Evolutionary conservation across 2,797 vertebrate species (phyloP), one percentile per base, ranked within the genome.

Genomic region (Ciconia nigra): DNA sequence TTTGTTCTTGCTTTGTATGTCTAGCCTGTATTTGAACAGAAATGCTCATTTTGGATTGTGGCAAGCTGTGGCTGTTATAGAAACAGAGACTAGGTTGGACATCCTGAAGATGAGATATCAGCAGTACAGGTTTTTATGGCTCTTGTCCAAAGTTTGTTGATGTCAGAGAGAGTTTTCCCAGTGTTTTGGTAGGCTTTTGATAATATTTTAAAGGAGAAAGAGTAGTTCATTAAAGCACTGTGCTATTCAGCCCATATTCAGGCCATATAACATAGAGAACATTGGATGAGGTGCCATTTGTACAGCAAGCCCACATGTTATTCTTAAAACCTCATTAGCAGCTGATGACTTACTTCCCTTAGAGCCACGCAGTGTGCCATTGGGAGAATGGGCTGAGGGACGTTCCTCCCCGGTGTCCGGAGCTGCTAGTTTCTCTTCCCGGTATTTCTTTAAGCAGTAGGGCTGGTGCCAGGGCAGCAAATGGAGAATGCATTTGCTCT

Each of bases 341-440:
- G 37, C 33, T 0, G 0, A 12, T 65, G 72, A 35, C 11, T 21
- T 52, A n/a, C 8, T 21, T 61, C n/a, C 72, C 19, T 49, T 57
- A 11, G 31, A 83, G 33, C 47, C 59, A 7, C 25, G 31, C 25
- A 1, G 6, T 5, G 22, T 39, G 39, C 35, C 19, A 0, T 8
- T 28, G 49, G 67, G 29, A 57, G 39, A 31, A 41, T 0, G 0
- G 20, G 22, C 52, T 77, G 73, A 39, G 37, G 46, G 26, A 3
- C 6, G 1, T 35, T 63, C 26, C 54, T 69, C 28, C 55, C 21
- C 37, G 61, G 1, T 44, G 49, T 57, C 44, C 5, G 2, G 69
- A 26, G 21, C 3, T 61, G 19, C 70, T 46, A 2, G 2, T 49
- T 87, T 77, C 31, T 39, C 31, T 42, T 73, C 29, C 51, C 37